Percentiles rank a stretch among this genome's conserved stretches.
Conservation (phyloP, 1,140 invertebrate species). For the Potamilus streckersoni region DNA sequence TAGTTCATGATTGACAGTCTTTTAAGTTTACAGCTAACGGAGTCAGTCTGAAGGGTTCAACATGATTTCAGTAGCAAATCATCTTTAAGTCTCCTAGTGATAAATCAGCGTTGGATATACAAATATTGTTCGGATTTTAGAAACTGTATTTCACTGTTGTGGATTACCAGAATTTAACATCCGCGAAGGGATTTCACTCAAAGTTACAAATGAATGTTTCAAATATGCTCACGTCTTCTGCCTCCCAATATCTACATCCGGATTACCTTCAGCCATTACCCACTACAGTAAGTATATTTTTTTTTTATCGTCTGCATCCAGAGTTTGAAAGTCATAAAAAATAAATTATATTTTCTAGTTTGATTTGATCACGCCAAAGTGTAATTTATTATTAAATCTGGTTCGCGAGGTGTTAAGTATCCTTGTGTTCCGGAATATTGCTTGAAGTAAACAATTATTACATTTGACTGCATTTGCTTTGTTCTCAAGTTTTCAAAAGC, state of each 20-base stretch:
- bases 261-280: slow-evolving; percentile 66
- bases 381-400: slow-evolving; percentile 1
- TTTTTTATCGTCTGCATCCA: background rate
- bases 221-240: slow-evolving; percentile 52
- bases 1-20: slow-evolving; percentile 51
- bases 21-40: slow-evolving; percentile 11
- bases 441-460: background rate
- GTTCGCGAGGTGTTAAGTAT: background rate
- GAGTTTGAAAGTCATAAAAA: too few relatives aligned
- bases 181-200: too few relatives aligned
- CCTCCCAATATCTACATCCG: slow-evolving; percentile 64
- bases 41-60: background rate
- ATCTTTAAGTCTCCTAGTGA: slow-evolving; percentile 6
- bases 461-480: background rate
- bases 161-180: too few relatives aligned
- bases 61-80: slow-evolving; percentile 12
- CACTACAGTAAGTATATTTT: slow-evolving; percentile 59
- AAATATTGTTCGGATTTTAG: slow-evolving; percentile 7
- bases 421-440: background rate
- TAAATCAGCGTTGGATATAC: slow-evolving; percentile 2
- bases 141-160: background rate
- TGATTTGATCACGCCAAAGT: background rate
- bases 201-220: too few relatives aligned
- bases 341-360: background rate
- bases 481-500: too few relatives aligned